Base-by-base conservation (phyloP, 2,888 invertebrate genomes). In the Dynastes maya region DNA sequence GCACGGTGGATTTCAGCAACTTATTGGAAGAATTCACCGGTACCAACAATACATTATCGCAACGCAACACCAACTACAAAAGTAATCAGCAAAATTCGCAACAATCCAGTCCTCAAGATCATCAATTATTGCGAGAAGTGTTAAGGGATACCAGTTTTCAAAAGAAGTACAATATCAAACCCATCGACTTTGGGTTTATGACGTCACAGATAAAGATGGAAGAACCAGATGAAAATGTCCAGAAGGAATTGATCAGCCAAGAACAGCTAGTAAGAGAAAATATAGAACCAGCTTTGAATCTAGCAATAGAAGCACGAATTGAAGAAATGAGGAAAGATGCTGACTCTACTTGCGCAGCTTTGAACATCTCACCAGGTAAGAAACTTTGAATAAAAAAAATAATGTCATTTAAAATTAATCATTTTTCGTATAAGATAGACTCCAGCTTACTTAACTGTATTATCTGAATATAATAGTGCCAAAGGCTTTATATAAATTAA, bases 311-410 rank as follows among this genome's bases (percentile, higher is more conserved):
- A 49, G 61, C 72, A 27, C 58, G 72, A 22, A 78, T 78, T 16
- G 95, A 96, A 86, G 95, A 97, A 88, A 93, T 96, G 82, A 94
- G 94, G 85, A 93, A 95, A 86, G 97, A 97, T 87, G 95, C 96
- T 74, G 95, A 95, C 88, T 94, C 92, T 86, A 95, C 96, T 9
- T 97, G 96, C 89, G 93, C 93, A 76, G 93, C 95, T 83, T 92
- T 97, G 85, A 95, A 95, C 89, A 97, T 97, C 89, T 95, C 96
- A 88, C 94, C 95, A 89, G 96, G 97, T 97, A 89, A 93, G 93
- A 91, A 29, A 16, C n/a, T 9, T 11, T 37, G 32, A 37, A 37
- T 37, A 37, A 37, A 37, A 5, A 37, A 37, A 37, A 1, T 37
- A 37, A 37, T 37, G 0, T 37, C 5, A 5, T 37, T 37, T 37